These are phyloP conservation scores for Varecia variegata DNA, from an alignment of 2,797 vertebrate species.

Conservation along the genomic window DNA sequence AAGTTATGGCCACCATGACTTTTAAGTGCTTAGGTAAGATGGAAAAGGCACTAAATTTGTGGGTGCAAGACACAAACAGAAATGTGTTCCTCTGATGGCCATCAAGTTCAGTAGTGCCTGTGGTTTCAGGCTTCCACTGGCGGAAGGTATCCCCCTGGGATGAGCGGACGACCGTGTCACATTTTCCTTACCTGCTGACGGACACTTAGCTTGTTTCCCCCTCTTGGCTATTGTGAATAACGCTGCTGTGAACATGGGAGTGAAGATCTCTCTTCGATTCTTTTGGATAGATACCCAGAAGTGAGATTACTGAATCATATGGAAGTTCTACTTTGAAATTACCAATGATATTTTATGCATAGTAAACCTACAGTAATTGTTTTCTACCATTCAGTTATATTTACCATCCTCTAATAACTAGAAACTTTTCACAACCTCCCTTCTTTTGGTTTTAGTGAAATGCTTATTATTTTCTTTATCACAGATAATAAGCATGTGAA, in stretches of 20 bases:
- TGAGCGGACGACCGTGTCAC: too few species aligned
- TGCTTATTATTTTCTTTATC: slow-evolving; percentile 16
- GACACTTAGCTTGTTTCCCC: not conserved
- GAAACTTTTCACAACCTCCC: not conserved
- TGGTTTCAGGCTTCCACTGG: not conserved
- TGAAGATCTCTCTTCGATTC: not conserved
- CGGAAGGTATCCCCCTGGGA: not conserved
- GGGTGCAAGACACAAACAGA: not conserved
- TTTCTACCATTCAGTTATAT: not conserved
- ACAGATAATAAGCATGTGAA: not conserved
- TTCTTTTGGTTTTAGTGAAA: not conserved
- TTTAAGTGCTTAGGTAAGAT: not conserved
- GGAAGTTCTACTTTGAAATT: not conserved
- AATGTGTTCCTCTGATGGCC: not conserved
- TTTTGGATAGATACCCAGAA: not conserved
- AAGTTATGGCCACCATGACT: not conserved
- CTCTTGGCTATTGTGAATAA: not conserved
- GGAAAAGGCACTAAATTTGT: not conserved
- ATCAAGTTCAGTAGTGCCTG: rapidly evolving
- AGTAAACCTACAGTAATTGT: not conserved
- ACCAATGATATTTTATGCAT: not conserved
- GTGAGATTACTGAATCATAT: not conserved
- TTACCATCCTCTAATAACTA: not conserved
- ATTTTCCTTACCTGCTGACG: not conserved
- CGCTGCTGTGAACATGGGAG: not conserved